Conservation (phyloP, 2,888 invertebrate species). For the Podotricha telesiphe region DNA sequence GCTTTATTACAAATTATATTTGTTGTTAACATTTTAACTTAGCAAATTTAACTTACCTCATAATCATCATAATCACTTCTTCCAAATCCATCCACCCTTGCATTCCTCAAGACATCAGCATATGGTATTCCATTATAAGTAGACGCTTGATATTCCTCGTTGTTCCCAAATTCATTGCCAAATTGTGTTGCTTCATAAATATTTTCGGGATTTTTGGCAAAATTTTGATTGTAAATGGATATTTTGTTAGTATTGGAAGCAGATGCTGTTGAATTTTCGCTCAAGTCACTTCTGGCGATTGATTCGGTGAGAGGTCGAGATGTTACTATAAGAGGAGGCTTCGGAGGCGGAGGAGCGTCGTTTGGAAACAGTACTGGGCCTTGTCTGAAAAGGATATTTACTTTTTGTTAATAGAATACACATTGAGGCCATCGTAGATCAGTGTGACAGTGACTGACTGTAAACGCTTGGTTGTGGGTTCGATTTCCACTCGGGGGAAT, state of each 20-base stretch:
- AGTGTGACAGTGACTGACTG: too few species aligned
- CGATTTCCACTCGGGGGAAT: too few species aligned
- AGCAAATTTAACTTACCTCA: conserved; percentile 56
- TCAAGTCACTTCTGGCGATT: conserved; percentile 69
- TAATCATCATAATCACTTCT: conserved; percentile 56
- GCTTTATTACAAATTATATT: too few species aligned
- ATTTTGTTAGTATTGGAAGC: conserved; percentile 54
- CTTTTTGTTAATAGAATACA: too few species aligned
- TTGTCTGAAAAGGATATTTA: conserved; percentile 63
- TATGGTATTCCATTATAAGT: conserved; percentile 49
- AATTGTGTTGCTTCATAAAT: conserved; percentile 2
- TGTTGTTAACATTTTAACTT: too few species aligned
- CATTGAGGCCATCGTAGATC: too few species aligned
- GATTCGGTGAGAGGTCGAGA: conserved; percentile 70
- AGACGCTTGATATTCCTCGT: conserved; percentile 33
- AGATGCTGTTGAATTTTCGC: conserved; percentile 52
- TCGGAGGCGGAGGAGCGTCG: conserved; percentile 64
- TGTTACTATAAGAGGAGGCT: conserved; percentile 72
- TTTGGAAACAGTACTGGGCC: conserved; percentile 78
- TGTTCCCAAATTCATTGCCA: conserved; percentile 21
- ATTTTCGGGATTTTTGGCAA: conserved; percentile 9
- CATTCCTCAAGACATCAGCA: conserved; percentile 48
- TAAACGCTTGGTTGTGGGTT: too few species aligned
- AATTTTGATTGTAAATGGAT: conserved; percentile 6
- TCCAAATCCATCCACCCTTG: conserved; percentile 27